These are phyloP conservation scores for Rynchops niger DNA, from an alignment of 2,113 vertebrate species.

Conservation along the genomic window DNA sequence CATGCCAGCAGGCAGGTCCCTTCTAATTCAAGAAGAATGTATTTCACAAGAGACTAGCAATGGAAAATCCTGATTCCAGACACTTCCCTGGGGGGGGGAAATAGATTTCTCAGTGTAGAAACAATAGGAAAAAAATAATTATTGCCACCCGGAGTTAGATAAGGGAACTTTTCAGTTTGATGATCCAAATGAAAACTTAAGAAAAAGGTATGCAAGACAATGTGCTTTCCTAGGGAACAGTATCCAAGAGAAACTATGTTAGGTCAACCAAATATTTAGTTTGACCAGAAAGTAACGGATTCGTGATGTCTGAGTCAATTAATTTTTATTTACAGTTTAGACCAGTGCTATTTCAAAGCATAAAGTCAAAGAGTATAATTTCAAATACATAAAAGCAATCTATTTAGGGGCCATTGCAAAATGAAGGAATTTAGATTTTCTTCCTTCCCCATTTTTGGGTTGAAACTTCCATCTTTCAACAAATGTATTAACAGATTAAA, in stretches of 20 bases:
- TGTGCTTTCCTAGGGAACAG: not conserved
- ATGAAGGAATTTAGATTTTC: not conserved
- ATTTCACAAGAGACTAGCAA: not conserved
- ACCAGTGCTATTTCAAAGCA: not conserved
- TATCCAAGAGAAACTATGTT: not conserved
- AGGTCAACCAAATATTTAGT: not conserved
- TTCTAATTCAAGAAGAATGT: not conserved
- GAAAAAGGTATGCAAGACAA: not conserved
- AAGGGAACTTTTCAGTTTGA: not conserved
- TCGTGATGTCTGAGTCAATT: conserved; percentile 9
- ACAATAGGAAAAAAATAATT: not conserved
- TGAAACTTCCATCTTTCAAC: not conserved
- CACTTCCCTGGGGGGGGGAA: not conserved
- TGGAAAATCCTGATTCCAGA: not conserved
- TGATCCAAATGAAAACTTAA: not conserved
- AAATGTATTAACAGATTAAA: not conserved
- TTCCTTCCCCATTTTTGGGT: not conserved
- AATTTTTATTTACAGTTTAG: conserved; percentile 26
- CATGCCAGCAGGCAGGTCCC: not conserved
- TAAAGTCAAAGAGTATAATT: not conserved
- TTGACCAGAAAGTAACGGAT: not conserved
- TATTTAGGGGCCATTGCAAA: not conserved
- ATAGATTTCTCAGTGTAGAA: not conserved
- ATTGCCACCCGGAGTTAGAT: not conserved
- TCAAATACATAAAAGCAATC: not conserved